These are phyloP conservation scores for Cuniculus paca DNA, from an alignment of 2,797 vertebrate species.

Conservation along the genomic window DNA sequence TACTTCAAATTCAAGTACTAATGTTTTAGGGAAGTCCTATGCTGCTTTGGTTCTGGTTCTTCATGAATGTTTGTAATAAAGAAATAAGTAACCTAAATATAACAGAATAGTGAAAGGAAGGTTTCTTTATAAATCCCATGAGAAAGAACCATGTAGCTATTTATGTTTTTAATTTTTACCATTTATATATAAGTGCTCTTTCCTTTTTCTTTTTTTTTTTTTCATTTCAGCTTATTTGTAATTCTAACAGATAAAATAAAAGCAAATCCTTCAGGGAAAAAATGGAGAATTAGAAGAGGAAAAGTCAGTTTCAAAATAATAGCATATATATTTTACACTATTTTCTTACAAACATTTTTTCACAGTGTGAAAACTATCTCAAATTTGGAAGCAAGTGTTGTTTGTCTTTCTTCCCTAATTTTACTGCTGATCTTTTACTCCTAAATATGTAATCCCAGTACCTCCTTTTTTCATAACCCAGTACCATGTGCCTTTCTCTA, in stretches of 20 bases:
- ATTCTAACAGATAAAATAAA: constrained; percentile 28
- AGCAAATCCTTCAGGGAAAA: neutral
- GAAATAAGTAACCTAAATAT: constrained; percentile 70
- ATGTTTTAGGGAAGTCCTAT: constrained; percentile 52
- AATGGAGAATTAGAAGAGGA: neutral
- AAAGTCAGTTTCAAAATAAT: neutral
- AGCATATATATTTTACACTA: neutral
- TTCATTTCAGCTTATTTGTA: constrained; percentile 28
- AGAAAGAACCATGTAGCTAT: constrained; percentile 50
- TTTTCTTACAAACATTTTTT: constrained; percentile 6
- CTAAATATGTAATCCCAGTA: neutral
- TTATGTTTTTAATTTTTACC: constrained; percentile 62
- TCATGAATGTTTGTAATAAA: constrained; percentile 66
- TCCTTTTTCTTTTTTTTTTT: neutral
- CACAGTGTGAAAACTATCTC: neutral
- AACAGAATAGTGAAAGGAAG: constrained; percentile 17
- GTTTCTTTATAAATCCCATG: constrained; percentile 41
- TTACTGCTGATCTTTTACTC: neutral
- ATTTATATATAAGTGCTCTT: neutral
- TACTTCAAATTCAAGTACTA: constrained; percentile 42
- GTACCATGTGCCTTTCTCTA: neutral
- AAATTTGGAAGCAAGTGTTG: neutral
- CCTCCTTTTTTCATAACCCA: neutral
- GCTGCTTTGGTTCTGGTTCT: constrained; percentile 41
- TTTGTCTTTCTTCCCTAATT: neutral